Evolutionary conservation across 2,797 vertebrate genomes (phyloP).

Genomic region (Naso thynnoides): DNA sequence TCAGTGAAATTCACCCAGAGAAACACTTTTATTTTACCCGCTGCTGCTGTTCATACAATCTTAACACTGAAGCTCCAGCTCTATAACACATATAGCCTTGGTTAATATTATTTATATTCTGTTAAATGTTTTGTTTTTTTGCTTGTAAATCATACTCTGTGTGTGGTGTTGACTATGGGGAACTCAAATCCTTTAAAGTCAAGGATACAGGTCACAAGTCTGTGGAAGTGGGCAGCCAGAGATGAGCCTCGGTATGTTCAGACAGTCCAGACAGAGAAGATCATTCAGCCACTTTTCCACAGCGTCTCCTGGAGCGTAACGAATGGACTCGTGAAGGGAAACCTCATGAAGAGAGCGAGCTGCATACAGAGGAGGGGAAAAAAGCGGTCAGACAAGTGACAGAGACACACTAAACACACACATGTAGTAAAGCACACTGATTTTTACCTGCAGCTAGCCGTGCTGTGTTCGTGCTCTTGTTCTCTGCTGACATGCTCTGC

Average conservation of each 20-base stretch:
- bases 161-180: neutral
- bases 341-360: slow-evolving; percentile 93
- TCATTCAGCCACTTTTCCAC: slow-evolving; percentile 98
- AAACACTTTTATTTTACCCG: neutral
- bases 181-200: neutral
- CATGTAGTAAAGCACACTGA: too few relatives aligned
- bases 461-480: slow-evolving; percentile 87
- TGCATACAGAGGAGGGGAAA: slow-evolving; percentile 48
- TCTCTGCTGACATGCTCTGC: slow-evolving; percentile 91
- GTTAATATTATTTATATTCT: too few relatives aligned
- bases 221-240: slow-evolving; percentile 95
- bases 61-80: neutral
- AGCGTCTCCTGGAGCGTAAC: slow-evolving; percentile 92
- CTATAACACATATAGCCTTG: too few relatives aligned
- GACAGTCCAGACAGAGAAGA: slow-evolving; percentile 94
- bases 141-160: neutral
- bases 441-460: slow-evolving; percentile 89
- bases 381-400: neutral
- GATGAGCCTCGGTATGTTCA: slow-evolving; percentile 93
- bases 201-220: slow-evolving; percentile 96
- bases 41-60: neutral
- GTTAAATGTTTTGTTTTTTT: neutral
- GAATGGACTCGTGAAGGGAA: slow-evolving; percentile 97
- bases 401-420: neutral
- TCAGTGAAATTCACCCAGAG: neutral